Percentiles rank a stretch among this genome's conserved stretches.
These are phyloP conservation scores for Rhogogaster chlorosoma DNA, from an alignment of 2,888 invertebrate genomes.

Conservation along the genomic window DNA sequence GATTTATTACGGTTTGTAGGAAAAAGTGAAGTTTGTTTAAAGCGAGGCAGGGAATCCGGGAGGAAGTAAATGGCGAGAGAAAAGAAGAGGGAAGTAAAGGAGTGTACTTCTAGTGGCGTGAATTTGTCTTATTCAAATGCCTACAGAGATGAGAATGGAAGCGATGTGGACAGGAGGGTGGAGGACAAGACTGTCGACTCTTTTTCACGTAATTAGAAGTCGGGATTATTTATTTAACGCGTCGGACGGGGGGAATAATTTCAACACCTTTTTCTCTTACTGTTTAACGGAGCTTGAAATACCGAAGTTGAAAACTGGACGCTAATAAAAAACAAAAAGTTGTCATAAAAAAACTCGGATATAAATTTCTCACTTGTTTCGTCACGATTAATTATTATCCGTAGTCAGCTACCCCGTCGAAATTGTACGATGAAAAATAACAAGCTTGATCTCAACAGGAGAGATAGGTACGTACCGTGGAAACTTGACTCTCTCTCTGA, in stretches of 20 bases:
- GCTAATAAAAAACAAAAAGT: not conserved
- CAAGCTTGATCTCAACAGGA: not conserved
- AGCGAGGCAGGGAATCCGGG: not conserved
- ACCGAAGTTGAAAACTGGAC: not conserved
- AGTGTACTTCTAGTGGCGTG: not conserved
- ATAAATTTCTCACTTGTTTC: not conserved
- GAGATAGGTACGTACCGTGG: not conserved
- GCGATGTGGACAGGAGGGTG: not conserved
- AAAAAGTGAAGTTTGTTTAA: not conserved
- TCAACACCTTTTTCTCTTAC: slow-evolving; percentile 12
- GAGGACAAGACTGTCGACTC: slow-evolving; percentile 60
- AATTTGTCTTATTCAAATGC: slow-evolving; percentile 36
- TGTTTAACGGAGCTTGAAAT: not conserved
- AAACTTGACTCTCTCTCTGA: slow-evolving; percentile 5
- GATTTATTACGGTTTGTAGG: not conserved
- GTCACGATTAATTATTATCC: not conserved
- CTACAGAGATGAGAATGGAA: not conserved
- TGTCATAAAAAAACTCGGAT: not conserved
- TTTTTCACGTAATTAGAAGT: slow-evolving; percentile 71
- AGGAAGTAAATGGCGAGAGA: not conserved
- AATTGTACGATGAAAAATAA: not conserved
- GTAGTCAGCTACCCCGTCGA: not conserved
- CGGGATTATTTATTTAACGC: slow-evolving; percentile 71
- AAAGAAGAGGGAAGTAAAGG: too few species aligned
- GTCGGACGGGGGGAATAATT: slow-evolving; percentile 63